Percentiles rank a stretch among this genome's conserved stretches.
Conservation (phyloP, 2,113 vertebrate species). For the Peromyscus californicus region DNA sequence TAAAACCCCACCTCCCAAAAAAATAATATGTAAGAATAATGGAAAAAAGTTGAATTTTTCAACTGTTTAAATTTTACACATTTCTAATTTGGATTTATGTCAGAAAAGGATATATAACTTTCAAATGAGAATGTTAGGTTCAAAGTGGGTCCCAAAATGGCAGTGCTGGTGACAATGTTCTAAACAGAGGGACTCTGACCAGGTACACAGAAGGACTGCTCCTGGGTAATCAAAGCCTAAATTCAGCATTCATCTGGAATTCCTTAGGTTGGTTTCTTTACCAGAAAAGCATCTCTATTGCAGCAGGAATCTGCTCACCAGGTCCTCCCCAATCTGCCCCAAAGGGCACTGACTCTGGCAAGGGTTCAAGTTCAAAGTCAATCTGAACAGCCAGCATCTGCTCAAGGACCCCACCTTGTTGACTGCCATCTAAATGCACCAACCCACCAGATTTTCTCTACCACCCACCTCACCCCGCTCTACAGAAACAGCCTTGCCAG, state of each 20-base stretch:
- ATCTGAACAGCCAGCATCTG: background rate
- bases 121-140: background rate
- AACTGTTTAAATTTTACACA: background rate
- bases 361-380: background rate
- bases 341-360: background rate
- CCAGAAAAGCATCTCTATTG: background rate
- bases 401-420: background rate
- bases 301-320: background rate
- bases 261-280: background rate
- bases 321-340: background rate
- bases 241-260: background rate
- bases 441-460: background rate
- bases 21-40: background rate
- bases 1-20: background rate
- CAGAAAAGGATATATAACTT: background rate
- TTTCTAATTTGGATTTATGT: background rate
- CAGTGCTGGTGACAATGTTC: background rate
- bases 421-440: too few species aligned
- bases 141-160: background rate
- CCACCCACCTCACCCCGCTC: too few species aligned
- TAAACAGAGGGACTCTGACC: background rate
- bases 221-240: background rate
- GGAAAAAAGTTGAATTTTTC: background rate
- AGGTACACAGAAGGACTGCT: background rate
- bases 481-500: background rate